Evolutionary conservation across 2,113 vertebrate genomes (phyloP).

Genomic region (Oryctolagus cuniculus): DNA sequence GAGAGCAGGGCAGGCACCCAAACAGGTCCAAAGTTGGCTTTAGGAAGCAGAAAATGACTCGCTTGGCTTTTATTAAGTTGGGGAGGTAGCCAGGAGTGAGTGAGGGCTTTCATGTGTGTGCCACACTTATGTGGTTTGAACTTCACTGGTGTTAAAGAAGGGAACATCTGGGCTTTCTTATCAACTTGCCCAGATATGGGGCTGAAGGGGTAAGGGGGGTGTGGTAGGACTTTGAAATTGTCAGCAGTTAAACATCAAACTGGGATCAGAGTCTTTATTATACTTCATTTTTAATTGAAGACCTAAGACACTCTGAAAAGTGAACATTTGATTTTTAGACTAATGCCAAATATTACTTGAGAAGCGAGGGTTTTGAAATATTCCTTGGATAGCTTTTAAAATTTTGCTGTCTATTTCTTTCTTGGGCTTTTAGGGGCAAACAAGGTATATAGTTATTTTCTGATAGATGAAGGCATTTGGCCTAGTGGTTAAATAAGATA

Average conservation of each 20-base stretch:
- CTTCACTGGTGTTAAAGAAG: background rate
- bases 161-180: background rate
- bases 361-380: background rate
- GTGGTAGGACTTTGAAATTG: background rate
- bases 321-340: background rate
- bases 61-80: background rate
- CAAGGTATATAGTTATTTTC: background rate
- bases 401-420: background rate
- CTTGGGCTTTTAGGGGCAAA: background rate
- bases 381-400: conserved; percentile 3
- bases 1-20: no score
- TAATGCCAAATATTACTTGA: background rate
- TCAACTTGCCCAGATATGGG: no score
- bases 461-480: background rate
- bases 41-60: background rate
- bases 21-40: background rate
- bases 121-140: background rate
- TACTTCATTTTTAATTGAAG: background rate
- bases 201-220: background rate
- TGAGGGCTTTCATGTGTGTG: background rate
- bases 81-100: background rate
- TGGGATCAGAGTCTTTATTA: background rate
- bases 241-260: background rate
- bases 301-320: background rate
- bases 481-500: no score